These are phyloP conservation scores for Eulemur rubriventer DNA, from an alignment of 2,797 vertebrate genomes.

Conservation along the genomic window DNA sequence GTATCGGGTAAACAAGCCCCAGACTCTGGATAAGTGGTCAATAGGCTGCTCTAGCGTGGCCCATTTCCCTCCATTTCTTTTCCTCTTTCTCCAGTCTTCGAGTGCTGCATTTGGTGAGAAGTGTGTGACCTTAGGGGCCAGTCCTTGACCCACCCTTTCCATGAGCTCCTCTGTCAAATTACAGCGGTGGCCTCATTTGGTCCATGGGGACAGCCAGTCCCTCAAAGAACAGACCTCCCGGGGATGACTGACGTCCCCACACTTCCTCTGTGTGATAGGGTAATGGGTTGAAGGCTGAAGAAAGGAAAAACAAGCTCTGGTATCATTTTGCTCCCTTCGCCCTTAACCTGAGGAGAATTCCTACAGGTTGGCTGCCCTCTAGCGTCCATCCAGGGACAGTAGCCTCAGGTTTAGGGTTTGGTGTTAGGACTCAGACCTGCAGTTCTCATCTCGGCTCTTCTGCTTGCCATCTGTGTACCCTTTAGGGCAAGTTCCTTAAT, in stretches of 20 bases:
- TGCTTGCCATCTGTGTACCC: background rate
- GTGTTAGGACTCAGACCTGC: background rate
- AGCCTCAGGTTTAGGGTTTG: background rate
- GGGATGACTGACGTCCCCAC: background rate
- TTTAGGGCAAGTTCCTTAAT: background rate
- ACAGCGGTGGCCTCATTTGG: background rate
- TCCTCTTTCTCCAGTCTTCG: background rate
- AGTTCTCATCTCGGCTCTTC: background rate
- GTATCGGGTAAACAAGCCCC: background rate
- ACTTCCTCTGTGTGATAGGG: background rate
- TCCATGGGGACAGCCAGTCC: background rate
- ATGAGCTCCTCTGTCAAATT: background rate
- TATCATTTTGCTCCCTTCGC: background rate
- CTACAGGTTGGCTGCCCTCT: constrained; percentile 58
- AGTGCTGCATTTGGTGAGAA: background rate
- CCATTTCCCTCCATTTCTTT: background rate
- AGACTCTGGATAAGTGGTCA: background rate
- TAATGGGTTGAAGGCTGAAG: background rate
- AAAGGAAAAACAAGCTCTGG: background rate
- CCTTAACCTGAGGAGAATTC: background rate
- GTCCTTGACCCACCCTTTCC: background rate
- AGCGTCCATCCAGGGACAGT: background rate
- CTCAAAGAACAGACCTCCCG: background rate
- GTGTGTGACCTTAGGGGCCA: background rate
- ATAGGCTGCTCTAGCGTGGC: background rate